Evolutionary conservation across 2,113 vertebrate genomes (phyloP), one percentile per base, ranked within the genome.

Genomic region (Gymnocephalus cernua): DNA sequence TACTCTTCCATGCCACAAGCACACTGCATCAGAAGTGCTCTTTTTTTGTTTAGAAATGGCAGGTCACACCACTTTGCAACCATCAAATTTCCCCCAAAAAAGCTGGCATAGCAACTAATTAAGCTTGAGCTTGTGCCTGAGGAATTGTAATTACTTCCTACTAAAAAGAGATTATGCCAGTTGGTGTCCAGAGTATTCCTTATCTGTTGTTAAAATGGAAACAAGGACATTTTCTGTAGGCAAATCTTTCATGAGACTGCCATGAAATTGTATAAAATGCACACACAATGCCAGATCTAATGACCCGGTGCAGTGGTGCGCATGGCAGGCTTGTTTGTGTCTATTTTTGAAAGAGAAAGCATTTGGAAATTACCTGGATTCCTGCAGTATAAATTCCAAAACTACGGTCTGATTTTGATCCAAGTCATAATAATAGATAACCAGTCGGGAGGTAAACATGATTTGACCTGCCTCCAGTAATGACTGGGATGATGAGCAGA

Each of bases 41-140:
- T 47, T 38, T 29, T 51, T 51, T 32, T 66, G 51, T 50, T 47
- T 7, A 12, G 35, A 65, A 47, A 73, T 14, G 19, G 12, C 23
- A 63, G 72, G 47, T 51, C 53, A 19, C 59, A 50, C 19, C 54
- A 77, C 54, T 75, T 61, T 56, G 41, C 53, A 61, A 66, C 54
- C 29, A 51, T 62, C 8, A 50, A 0, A 48, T 57, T 56, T 35
- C 50, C 41, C 32, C 21, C 48, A 56, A 54, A 56, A 56, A 65
- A 14, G 65, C 29, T 57, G 68, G 74, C 76, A 57, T 87, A 80
- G 90, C 74, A 51, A 75, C 76, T 50, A 77, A 64, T 47, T 70
- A 75, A 53, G 83, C 61, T 80, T 65, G 50, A 29, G 51, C 29
- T 82, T 80, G 64, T 89, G 85, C 86, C 35, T 88, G 79, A 50